Percentiles rank a stretch among this genome's conserved stretches.
These are phyloP conservation scores for Euphydryas editha DNA, from an alignment of 2,888 invertebrate genomes.

Conservation along the genomic window DNA sequence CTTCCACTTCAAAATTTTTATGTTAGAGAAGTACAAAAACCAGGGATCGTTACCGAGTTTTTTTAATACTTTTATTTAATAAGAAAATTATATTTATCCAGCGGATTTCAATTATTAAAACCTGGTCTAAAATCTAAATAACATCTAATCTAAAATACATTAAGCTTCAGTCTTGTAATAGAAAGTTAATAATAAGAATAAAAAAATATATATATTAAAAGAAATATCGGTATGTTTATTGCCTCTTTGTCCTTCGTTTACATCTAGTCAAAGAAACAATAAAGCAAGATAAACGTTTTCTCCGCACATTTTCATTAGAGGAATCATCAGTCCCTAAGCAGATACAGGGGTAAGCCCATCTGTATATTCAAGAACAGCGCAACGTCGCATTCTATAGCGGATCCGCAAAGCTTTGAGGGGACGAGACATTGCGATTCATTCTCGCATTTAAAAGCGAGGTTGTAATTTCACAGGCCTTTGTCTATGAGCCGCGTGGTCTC, in stretches of 20 bases:
- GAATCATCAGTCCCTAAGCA: conserved; percentile 43
- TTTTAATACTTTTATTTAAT: conserved; percentile 17
- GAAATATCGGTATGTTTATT: too few species aligned
- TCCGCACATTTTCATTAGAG: conserved; percentile 31
- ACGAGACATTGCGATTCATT: conserved; percentile 80
- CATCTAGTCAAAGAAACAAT: conserved; percentile 16
- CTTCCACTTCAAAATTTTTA: conserved; percentile 31
- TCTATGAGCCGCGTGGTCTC: conserved; percentile 59
- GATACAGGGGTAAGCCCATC: conserved; percentile 49
- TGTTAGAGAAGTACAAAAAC: conserved; percentile 21
- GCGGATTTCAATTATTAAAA: too few species aligned
- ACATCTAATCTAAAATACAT: too few species aligned
- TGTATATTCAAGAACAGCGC: conserved; percentile 61
- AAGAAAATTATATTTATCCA: conserved; percentile 24
- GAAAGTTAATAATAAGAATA: too few species aligned
- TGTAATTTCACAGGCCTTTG: conserved; percentile 82
- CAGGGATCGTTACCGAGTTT: conserved; percentile 7
- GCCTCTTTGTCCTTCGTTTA: not conserved
- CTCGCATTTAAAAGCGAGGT: conserved; percentile 81
- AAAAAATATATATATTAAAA: too few species aligned
- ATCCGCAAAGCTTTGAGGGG: conserved; percentile 76
- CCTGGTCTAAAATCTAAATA: too few species aligned
- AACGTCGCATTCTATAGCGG: conserved; percentile 59
- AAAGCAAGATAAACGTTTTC: conserved; percentile 17
- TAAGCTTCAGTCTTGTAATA: too few species aligned